Evolutionary conservation across 1,140 invertebrate genomes (phyloP).

Genomic region (Nomia melanderi): DNA sequence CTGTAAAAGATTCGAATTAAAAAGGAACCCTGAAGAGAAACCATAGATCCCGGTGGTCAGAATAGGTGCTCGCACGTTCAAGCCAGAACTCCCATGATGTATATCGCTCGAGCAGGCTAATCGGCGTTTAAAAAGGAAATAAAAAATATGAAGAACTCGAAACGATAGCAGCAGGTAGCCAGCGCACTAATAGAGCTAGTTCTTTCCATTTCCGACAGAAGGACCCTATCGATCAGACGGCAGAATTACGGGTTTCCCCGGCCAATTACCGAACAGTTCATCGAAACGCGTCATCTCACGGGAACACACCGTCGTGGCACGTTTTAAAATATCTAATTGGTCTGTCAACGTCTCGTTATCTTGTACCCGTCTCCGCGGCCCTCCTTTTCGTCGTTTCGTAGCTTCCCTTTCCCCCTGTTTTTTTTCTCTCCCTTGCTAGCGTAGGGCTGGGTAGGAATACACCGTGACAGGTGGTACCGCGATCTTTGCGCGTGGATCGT

Average conservation of each 20-base stretch:
- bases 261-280: conserved; percentile 43
- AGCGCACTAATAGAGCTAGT: not conserved
- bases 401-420: not conserved
- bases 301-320: conserved; percentile 43
- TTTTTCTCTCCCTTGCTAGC: not conserved
- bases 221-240: conserved; percentile 34
- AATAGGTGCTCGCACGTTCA: not conserved
- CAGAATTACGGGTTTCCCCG: conserved; percentile 42
- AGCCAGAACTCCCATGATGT: not conserved
- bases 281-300: conserved; percentile 52
- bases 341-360: conserved; percentile 70
- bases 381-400: not conserved
- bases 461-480: conserved; percentile 42
- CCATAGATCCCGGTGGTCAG: no score
- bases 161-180: conserved; percentile 7
- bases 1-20: no score
- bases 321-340: conserved; percentile 67
- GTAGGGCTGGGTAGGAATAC: not conserved
- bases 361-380: conserved; percentile 38
- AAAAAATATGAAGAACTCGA: no score
- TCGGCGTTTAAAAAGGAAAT: no score
- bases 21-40: no score
- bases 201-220: not conserved
- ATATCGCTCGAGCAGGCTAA: not conserved
- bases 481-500: conserved; percentile 26